phyloP scores from a whole-genome alignment of 2,113 vertebrate species.

The Sakesphorus luctuosus region DNA sequence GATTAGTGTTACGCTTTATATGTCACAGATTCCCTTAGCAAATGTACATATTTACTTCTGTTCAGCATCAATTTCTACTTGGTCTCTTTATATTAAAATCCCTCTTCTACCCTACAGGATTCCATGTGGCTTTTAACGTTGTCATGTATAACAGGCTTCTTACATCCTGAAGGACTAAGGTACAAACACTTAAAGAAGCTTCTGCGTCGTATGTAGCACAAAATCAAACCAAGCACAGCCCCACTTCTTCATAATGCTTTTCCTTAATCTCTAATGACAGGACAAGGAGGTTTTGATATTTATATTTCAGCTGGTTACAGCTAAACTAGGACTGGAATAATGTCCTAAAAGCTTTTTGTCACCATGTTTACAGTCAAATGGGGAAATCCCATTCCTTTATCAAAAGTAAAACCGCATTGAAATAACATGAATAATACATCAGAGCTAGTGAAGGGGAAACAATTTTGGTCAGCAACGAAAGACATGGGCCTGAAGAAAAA shows the following conservation, averaged over 20 bases:
- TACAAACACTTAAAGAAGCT: neutral
- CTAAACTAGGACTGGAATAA: neutral
- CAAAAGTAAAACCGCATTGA: neutral
- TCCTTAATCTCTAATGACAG: constrained; percentile 1
- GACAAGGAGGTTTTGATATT: neutral
- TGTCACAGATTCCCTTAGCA: neutral
- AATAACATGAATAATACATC: constrained; percentile 39
- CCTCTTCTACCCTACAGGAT: neutral
- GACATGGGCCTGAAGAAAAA: neutral
- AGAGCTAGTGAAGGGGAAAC: neutral
- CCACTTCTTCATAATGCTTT: neutral
- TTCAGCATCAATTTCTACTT: neutral
- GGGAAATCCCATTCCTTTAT: neutral
- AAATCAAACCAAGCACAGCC: neutral
- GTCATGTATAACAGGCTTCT: neutral
- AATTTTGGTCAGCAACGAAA: neutral
- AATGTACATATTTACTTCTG: constrained; percentile 22
- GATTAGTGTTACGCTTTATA: constrained; percentile 1
- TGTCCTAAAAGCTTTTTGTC: constrained; percentile 26
- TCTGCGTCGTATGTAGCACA: neutral
- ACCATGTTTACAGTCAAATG: neutral
- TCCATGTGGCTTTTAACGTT: neutral
- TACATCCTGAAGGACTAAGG: neutral
- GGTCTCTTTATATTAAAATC: neutral
- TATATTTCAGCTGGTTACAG: neutral